Conservation (phyloP, 2,888 invertebrate species). For the Orthosia incerta region DNA sequence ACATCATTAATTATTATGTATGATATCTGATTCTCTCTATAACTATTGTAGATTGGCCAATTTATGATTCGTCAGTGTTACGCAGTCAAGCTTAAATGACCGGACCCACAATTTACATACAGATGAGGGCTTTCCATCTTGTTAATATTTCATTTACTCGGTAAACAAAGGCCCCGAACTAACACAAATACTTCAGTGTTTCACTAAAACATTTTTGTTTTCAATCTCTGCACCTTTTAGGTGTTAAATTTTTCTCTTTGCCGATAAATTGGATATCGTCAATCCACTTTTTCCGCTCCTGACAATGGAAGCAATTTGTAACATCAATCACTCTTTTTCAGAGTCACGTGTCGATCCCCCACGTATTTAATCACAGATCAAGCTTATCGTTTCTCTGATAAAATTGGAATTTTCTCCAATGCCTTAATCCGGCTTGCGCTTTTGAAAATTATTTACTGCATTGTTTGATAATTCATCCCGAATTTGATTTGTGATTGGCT, state of each 20-base stretch:
- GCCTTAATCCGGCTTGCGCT: slow-evolving; percentile 10
- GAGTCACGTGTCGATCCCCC: slow-evolving; percentile 39
- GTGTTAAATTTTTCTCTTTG: slow-evolving; percentile 64
- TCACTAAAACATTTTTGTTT: slow-evolving; percentile 46
- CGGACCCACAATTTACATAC: slow-evolving; percentile 67
- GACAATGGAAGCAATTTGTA: slow-evolving; percentile 78
- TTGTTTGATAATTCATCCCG: slow-evolving; percentile 24
- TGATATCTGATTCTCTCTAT: slow-evolving; percentile 18
- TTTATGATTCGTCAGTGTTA: slow-evolving; percentile 49
- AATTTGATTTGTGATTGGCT: slow-evolving; percentile 41
- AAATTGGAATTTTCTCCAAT: slow-evolving; percentile 1
- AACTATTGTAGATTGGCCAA: slow-evolving; percentile 23
- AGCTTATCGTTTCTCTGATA: slow-evolving; percentile 1
- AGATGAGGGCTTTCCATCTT: slow-evolving; percentile 63
- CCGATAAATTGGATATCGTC: slow-evolving; percentile 71
- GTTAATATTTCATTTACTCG: slow-evolving; percentile 64
- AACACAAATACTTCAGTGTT: slow-evolving; percentile 47
- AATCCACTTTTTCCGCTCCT: slow-evolving; percentile 66
- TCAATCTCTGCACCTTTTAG: slow-evolving; percentile 60
- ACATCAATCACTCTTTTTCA: slow-evolving; percentile 57
- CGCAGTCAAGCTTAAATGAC: slow-evolving; percentile 43
- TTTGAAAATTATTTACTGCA: slow-evolving; percentile 33
- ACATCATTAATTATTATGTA: neutral
- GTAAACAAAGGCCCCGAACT: slow-evolving; percentile 54
- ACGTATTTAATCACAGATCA: slow-evolving; percentile 50